phyloP scores from a whole-genome alignment of 2,113 vertebrate species.

The Hippoglossus stenolepis region DNA sequence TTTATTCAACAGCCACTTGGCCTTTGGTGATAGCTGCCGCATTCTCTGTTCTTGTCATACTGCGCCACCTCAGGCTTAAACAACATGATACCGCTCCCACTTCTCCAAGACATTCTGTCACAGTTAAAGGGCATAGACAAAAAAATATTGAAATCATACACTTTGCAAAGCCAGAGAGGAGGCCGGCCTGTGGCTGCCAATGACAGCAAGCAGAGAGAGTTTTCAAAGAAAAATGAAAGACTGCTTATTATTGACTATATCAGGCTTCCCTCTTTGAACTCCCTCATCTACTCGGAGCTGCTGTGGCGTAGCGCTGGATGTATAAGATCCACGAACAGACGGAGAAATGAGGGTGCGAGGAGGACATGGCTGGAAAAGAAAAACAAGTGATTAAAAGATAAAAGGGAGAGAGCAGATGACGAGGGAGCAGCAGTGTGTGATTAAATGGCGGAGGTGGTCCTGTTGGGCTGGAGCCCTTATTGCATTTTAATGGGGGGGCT shows the following conservation, averaged over 20 bases:
- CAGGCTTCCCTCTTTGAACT: slow-evolving; percentile 62
- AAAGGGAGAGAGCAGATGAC: slow-evolving; percentile 62
- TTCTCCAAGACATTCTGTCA: slow-evolving; percentile 60
- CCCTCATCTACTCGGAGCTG: slow-evolving; percentile 52
- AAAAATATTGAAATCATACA: slow-evolving; percentile 56
- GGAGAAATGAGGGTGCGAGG: slow-evolving; percentile 45
- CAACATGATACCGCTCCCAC: slow-evolving; percentile 54
- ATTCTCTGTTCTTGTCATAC: slow-evolving; percentile 66
- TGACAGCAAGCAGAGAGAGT: slow-evolving; percentile 23
- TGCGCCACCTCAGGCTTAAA: slow-evolving; percentile 58
- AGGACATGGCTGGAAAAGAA: slow-evolving; percentile 56
- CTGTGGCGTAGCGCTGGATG: slow-evolving; percentile 40
- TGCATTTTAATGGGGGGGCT: slow-evolving; percentile 73
- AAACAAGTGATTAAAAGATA: slow-evolving; percentile 73
- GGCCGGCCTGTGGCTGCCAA: slow-evolving; percentile 44
- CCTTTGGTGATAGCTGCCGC: slow-evolving; percentile 65
- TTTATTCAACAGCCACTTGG: slow-evolving; percentile 70
- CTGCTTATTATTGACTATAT: slow-evolving; percentile 55
- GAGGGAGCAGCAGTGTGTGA: slow-evolving; percentile 56
- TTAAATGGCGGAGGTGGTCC: slow-evolving; percentile 65
- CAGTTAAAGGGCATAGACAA: slow-evolving; percentile 58
- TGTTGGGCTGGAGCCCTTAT: slow-evolving; percentile 58
- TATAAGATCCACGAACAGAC: slow-evolving; percentile 24
- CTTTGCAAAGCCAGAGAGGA: slow-evolving; percentile 25
- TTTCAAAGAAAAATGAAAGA: slow-evolving; percentile 63